Evolutionary conservation across 2,113 vertebrate genomes (phyloP).

Genomic region (Emydocephalus ijimae): DNA sequence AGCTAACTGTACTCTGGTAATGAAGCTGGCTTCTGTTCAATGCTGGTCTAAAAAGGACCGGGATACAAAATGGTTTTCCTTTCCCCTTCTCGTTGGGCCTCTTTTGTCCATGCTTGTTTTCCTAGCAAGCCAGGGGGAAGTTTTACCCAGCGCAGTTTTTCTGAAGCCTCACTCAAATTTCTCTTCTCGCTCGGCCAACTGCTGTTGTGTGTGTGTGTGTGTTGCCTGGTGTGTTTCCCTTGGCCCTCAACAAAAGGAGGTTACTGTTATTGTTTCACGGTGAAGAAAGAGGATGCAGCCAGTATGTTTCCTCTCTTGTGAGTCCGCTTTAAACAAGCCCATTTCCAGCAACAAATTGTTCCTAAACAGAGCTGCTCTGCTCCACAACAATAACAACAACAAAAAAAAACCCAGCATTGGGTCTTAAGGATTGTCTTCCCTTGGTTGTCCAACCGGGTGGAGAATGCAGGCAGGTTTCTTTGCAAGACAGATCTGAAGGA

Average conservation of each 20-base stretch:
- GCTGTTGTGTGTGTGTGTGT: constrained; percentile 17
- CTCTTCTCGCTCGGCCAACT: constrained; percentile 24
- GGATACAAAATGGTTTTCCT: neutral
- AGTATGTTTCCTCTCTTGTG: constrained; percentile 36
- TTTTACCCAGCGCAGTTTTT: neutral
- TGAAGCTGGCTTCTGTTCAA: neutral
- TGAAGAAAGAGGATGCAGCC: constrained; percentile 57
- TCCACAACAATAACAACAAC: constrained; percentile 25
- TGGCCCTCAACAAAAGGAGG: constrained; percentile 42
- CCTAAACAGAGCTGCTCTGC: constrained; percentile 38
- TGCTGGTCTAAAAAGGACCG: neutral
- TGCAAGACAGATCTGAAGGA: neutral
- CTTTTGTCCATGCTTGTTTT: constrained; percentile 6
- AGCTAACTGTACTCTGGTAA: neutral
- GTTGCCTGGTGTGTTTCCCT: constrained; percentile 44
- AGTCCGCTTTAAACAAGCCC: constrained; percentile 33
- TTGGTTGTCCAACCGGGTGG: accelerated
- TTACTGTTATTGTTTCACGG: constrained; percentile 52
- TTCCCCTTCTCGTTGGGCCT: neutral
- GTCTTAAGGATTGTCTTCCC: accelerated
- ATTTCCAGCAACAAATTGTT: constrained; percentile 56
- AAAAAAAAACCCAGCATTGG: accelerated
- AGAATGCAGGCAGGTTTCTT: neutral
- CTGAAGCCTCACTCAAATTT: constrained; percentile 21
- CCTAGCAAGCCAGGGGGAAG: neutral